A percentile compares a stretch with the other conserved stretches of the same genome.
Evolutionary conservation across 2,888 invertebrate species (phyloP).

Genomic region (Agrenia bidenticulata): DNA sequence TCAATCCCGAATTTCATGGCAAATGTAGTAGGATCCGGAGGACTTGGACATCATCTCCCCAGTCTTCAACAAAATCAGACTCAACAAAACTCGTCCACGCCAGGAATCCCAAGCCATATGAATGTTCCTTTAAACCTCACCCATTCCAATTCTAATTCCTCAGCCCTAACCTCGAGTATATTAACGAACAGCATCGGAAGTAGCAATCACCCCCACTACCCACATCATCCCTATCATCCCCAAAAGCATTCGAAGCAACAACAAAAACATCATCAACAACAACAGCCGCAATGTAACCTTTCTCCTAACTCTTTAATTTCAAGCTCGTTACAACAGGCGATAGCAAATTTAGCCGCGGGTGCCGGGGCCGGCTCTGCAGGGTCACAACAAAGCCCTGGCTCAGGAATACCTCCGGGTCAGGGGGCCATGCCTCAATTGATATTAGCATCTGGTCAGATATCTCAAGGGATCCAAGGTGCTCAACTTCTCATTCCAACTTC

Average conservation of each 20-base stretch:
- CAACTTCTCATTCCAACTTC: constrained; percentile 93
- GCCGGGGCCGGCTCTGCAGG: neutral
- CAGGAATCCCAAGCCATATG: neutral
- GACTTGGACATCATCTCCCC: constrained; percentile 17
- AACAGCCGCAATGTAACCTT: constrained; percentile 14
- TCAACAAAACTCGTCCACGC: constrained; percentile 1
- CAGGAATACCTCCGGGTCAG: neutral
- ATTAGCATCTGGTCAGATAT: constrained; percentile 85
- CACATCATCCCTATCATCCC: constrained; percentile 28
- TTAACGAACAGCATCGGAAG: too few relatives aligned
- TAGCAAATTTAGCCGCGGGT: constrained; percentile 16
- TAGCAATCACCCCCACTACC: neutral
- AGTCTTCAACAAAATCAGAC: neutral
- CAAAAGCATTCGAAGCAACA: constrained; percentile 15
- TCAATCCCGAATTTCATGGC: constrained; percentile 62
- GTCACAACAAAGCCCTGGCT: neutral
- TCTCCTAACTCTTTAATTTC: constrained; percentile 41
- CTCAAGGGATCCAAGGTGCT: constrained; percentile 89
- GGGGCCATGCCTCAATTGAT: constrained; percentile 80
- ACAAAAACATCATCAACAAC: constrained; percentile 14
- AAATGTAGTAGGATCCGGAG: constrained; percentile 21
- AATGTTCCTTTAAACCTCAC: constrained; percentile 45
- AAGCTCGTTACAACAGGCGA: constrained; percentile 6
- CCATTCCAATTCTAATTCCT: constrained; percentile 33
- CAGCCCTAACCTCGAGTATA: neutral